Evolutionary conservation across 2,113 vertebrate species (phyloP).

Genomic region (Hemicordylus capensis): DNA sequence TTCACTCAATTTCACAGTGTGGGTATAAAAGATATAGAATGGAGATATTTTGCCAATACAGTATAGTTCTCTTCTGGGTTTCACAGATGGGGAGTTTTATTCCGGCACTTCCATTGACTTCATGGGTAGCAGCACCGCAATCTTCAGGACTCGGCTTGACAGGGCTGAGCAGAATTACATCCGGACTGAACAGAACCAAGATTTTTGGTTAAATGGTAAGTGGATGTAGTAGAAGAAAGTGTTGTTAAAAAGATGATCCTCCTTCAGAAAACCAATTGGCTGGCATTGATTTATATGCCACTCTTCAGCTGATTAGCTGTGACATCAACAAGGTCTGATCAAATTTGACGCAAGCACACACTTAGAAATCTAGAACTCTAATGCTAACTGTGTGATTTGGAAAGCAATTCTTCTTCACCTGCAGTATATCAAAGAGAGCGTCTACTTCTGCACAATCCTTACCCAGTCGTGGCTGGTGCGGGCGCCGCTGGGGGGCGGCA

Average conservation of each 20-base stretch:
- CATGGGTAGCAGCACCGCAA: slow-evolving; percentile 84
- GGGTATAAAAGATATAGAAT: too few species aligned
- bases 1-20: neutral
- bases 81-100: slow-evolving; percentile 81
- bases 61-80: neutral
- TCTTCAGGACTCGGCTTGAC: slow-evolving; percentile 80
- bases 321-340: neutral
- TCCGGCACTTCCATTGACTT: slow-evolving; percentile 86
- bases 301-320: neutral
- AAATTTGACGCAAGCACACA: neutral
- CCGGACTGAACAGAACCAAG: slow-evolving; percentile 85
- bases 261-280: too few species aligned
- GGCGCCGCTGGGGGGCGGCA: too few species aligned
- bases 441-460: too few species aligned
- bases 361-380: neutral
- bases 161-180: slow-evolving; percentile 77
- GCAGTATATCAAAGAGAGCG: too few species aligned
- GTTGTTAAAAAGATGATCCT: neutral
- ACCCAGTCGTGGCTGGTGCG: too few species aligned
- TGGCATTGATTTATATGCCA: neutral
- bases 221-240: slow-evolving; percentile 21
- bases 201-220: slow-evolving; percentile 85
- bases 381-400: too few species aligned
- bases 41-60: neutral
- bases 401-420: too few species aligned